A percentile compares a stretch with the other conserved stretches of the same genome.
These are phyloP conservation scores for Oxygymnocypris stewartii DNA, from an alignment of 2,113 vertebrate species.

Conservation along the genomic window DNA sequence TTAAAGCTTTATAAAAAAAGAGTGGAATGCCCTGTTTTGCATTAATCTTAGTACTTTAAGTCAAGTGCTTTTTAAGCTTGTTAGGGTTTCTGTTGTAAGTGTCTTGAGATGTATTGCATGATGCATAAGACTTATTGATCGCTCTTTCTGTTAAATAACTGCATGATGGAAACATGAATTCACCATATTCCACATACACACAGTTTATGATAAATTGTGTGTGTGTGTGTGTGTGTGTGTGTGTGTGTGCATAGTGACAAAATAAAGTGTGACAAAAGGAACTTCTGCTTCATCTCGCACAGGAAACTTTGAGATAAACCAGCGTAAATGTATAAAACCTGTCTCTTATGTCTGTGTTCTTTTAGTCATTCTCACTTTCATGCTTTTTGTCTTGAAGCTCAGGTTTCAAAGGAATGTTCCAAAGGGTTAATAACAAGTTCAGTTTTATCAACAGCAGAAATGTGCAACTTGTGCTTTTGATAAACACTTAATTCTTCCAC, in stretches of 20 bases:
- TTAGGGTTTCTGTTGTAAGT: neutral
- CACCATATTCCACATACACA: neutral
- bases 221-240: neutral
- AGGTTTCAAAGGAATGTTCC: slow-evolving; percentile 9
- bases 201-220: slow-evolving; percentile 1
- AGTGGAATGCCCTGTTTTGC: neutral
- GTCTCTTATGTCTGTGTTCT: too few relatives aligned
- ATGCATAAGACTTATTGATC: neutral
- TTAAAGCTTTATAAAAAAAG: neutral
- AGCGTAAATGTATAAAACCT: neutral
- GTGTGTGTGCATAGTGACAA: neutral
- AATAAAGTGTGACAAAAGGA: neutral
- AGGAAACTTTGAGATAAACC: too few relatives aligned
- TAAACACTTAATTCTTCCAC: neutral
- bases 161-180: neutral
- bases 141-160: neutral
- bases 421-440: neutral
- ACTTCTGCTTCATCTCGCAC: neutral
- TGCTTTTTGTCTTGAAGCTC: neutral
- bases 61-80: neutral
- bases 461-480: neutral
- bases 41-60: neutral
- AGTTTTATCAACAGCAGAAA: neutral
- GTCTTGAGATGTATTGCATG: neutral
- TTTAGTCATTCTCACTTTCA: neutral